Percentiles rank a stretch among this genome's conserved stretches.
These are phyloP conservation scores for Nomada lathburiana DNA, from an alignment of 2,888 invertebrate species.

Conservation along the genomic window DNA sequence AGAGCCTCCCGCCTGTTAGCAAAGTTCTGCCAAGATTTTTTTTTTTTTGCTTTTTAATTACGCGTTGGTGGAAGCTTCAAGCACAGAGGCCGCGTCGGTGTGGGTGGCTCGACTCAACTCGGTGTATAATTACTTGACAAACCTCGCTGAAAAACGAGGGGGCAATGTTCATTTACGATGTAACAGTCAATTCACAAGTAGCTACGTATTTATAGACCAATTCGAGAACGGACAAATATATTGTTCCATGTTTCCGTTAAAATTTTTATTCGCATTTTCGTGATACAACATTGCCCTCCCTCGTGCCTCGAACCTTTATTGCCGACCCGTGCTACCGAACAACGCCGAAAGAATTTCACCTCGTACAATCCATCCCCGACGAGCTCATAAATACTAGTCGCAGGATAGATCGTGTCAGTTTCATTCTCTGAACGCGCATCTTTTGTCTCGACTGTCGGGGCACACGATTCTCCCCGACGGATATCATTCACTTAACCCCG, in stretches of 20 bases:
- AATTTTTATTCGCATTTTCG: constrained; percentile 10
- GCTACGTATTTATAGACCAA: not conserved
- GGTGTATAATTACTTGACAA: constrained; percentile 6
- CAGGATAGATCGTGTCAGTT: constrained; percentile 3
- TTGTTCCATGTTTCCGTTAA: no score
- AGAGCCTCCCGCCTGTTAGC: constrained; percentile 11
- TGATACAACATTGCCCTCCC: not conserved
- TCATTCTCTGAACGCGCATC: constrained; percentile 5
- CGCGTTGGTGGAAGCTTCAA: not conserved
- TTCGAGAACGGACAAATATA: not conserved
- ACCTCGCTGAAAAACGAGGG: not conserved
- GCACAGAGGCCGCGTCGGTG: not conserved
- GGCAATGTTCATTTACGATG: not conserved
- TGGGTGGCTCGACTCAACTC: not conserved
- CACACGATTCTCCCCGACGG: constrained; percentile 1
- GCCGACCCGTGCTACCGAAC: constrained; percentile 9
- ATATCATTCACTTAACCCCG: constrained; percentile 13
- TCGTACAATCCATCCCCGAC: not conserved
- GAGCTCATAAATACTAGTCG: constrained; percentile 31
- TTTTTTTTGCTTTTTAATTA: constrained; percentile 12
- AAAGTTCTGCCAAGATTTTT: not conserved
- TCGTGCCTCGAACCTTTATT: not conserved
- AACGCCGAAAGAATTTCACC: constrained; percentile 11
- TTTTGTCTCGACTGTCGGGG: constrained; percentile 17
- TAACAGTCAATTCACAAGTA: not conserved